phyloP scores from a whole-genome alignment of 2,888 invertebrate species.

The Herminia tarsipennalis region DNA sequence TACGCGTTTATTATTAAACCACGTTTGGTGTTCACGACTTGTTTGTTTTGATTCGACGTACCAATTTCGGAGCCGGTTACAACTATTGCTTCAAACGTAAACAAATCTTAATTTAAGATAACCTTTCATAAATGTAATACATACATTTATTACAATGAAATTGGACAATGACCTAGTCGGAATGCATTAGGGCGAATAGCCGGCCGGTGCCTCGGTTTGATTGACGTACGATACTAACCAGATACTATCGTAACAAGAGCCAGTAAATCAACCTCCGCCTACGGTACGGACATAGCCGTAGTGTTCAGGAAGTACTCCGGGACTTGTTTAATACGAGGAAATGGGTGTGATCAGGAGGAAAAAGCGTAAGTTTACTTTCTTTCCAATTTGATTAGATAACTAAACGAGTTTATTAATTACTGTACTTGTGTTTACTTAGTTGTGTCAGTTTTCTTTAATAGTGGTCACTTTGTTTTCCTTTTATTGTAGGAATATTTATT shows the following conservation, averaged over 20 bases:
- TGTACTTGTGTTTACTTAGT: background rate
- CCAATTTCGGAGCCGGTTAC: conserved; percentile 25
- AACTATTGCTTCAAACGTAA: conserved; percentile 16
- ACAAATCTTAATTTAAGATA: conserved; percentile 24
- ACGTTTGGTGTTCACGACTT: conserved; percentile 48
- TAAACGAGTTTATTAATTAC: background rate
- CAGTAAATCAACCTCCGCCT: conserved; percentile 54
- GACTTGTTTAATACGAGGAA: conserved; percentile 61
- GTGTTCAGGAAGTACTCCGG: conserved; percentile 60
- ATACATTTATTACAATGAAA: conserved; percentile 41
- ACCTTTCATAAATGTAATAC: conserved; percentile 14
- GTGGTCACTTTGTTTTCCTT: too few species aligned
- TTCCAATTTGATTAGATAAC: conserved; percentile 42
- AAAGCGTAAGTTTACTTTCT: conserved; percentile 79
- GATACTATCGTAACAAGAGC: conserved; percentile 55
- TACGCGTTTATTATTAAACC: conserved; percentile 51
- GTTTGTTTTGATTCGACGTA: conserved; percentile 53
- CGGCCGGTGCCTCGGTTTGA: conserved; percentile 62
- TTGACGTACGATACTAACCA: conserved; percentile 64
- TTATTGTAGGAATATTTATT: too few species aligned
- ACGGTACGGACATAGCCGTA: conserved; percentile 51
- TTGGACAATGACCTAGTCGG: conserved; percentile 74
- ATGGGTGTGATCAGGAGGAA: conserved; percentile 82
- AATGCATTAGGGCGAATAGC: conserved; percentile 69
- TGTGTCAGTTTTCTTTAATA: too few species aligned